Evolutionary conservation across 2,888 invertebrate genomes (phyloP).

Genomic region (Gnatocerus cornutus): DNA sequence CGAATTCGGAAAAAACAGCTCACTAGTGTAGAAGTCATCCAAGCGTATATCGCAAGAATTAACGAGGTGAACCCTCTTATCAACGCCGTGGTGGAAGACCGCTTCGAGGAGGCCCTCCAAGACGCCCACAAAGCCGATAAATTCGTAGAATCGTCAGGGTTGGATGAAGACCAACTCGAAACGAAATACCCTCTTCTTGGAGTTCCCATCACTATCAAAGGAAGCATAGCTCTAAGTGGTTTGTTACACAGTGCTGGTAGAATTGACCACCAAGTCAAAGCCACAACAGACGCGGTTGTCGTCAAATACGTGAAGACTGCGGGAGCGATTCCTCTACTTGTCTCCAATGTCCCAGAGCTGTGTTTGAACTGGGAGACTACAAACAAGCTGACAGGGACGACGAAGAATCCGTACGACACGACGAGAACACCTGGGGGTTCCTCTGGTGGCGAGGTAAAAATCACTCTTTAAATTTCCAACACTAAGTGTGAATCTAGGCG

Average conservation of each 20-base stretch:
- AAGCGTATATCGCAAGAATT: constrained; percentile 84
- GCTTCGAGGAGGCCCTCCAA: constrained; percentile 82
- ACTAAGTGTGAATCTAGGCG: constrained; percentile 67
- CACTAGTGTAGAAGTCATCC: constrained; percentile 80
- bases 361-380: constrained; percentile 91
- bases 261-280: constrained; percentile 71
- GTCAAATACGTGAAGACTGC: constrained; percentile 78
- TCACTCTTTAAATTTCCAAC: background rate
- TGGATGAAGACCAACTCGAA: constrained; percentile 77
- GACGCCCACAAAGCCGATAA: constrained; percentile 85
- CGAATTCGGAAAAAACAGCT: constrained; percentile 83
- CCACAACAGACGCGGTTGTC: constrained; percentile 79
- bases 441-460: constrained; percentile 87
- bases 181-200: constrained; percentile 85
- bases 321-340: constrained; percentile 86
- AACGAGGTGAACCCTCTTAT: constrained; percentile 84
- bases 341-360: constrained; percentile 91
- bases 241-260: constrained; percentile 82
- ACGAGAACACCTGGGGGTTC: constrained; percentile 87
- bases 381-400: constrained; percentile 85
- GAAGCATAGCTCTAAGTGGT: constrained; percentile 69
- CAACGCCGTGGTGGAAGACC: constrained; percentile 87
- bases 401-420: constrained; percentile 88
- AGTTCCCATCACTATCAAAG: constrained; percentile 89
- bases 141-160: constrained; percentile 72